phyloP scores from a whole-genome alignment of 2,113 vertebrate genomes.

The Percina caprodes region DNA sequence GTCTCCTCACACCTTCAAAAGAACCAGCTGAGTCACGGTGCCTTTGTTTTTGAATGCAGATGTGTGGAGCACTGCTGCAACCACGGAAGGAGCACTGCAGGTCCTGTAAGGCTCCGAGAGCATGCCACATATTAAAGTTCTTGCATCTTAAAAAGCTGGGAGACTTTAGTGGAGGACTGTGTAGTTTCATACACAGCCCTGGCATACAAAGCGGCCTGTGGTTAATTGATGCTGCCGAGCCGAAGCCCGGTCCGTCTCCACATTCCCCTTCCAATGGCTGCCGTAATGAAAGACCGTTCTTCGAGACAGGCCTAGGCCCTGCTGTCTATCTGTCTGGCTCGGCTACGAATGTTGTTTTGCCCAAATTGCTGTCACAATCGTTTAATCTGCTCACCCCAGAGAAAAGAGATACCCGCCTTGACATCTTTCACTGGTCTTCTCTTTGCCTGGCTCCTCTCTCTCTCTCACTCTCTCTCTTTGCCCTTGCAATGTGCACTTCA shows the following conservation, averaged over 20 bases:
- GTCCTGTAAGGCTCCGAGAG: conserved; percentile 31
- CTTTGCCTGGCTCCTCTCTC: conserved; percentile 24
- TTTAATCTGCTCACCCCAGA: conserved; percentile 77
- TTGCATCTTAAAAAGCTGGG: conserved; percentile 56
- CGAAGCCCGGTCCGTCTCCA: conserved; percentile 54
- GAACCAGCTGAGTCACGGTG: conserved; percentile 26
- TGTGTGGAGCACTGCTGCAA: background rate
- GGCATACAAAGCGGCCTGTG: conserved; percentile 56
- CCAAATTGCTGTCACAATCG: conserved; percentile 83
- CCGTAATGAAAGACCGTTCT: conserved; percentile 68
- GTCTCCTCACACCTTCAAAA: conserved; percentile 7
- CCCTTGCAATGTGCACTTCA: conserved; percentile 53
- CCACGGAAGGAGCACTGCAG: conserved; percentile 7
- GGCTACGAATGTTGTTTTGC: conserved; percentile 74
- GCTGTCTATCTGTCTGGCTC: conserved; percentile 73
- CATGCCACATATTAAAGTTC: conserved; percentile 12
- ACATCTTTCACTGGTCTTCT: conserved; percentile 47
- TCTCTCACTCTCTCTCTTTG: conserved; percentile 18
- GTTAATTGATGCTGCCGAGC: conserved; percentile 66
- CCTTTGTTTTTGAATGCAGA: conserved; percentile 22
- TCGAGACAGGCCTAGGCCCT: conserved; percentile 45
- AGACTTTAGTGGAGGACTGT: conserved; percentile 54
- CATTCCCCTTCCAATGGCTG: conserved; percentile 49
- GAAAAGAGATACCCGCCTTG: conserved; percentile 54
- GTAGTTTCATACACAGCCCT: conserved; percentile 20